Evolutionary conservation across 1,140 invertebrate genomes (phyloP), one percentile per base, ranked within the genome.

Genomic region (Caenorhabditis inopinata): DNA sequence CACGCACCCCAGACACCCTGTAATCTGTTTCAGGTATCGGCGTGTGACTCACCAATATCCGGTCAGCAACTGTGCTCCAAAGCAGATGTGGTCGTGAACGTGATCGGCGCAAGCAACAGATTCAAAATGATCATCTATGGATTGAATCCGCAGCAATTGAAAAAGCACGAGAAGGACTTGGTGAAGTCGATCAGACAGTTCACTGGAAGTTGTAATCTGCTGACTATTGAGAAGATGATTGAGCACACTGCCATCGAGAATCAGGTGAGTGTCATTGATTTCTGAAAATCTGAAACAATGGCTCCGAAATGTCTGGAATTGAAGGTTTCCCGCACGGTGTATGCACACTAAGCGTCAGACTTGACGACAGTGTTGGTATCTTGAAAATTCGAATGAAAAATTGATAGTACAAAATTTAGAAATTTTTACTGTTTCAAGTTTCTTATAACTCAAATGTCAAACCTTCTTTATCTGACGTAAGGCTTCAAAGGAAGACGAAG

Each of bases 21-120:
- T n/a, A n/a, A 42, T 42, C 11, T 46, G 1, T 53, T 84, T 80
- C 46, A 81, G 74, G 83, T 85, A 38, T 49, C 74, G 7, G 86
- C 86, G 18, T 88, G 86, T 73, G 86, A 87, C 75, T 84, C 84
- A 9, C 87, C 87, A 25, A 81, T 78, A 16, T 80, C 58, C 21
- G 84, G 83, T 11, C 62, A 85, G 58, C 79, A 76, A 42, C 32
- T 87, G 16, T 88, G 85, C 58, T 80, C 87, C 1, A 85, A 82
- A 48, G 82, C 83, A n/a, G 80, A 85, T 47, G 83, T 88, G 9
- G 73, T 85, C 12, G 82, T 87, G 14, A 85, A 85, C 46, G 58
- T 85, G 4, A 80, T 87, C 16, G 38, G 46, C 12, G 85, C 88
- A 18, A 82, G 82, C 21, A 83, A 87, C 78, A 83, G 87, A 23